phyloP scores from a whole-genome alignment of 2,113 vertebrate genomes.

The Trinectes maculatus region DNA sequence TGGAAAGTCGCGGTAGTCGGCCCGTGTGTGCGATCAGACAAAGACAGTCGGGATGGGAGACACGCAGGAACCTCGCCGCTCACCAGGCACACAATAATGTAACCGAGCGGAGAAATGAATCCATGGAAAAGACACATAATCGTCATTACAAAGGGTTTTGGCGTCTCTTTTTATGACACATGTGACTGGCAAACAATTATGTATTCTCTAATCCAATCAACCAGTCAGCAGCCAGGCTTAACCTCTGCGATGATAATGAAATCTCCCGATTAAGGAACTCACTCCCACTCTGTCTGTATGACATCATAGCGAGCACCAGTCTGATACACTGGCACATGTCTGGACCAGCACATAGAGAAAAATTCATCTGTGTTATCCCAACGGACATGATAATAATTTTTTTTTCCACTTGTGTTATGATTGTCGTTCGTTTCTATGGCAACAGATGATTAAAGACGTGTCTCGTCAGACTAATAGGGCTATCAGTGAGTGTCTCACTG shows the following conservation, averaged over 20 bases:
- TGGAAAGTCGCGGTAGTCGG: slow-evolving; percentile 77
- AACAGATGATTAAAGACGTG: slow-evolving; percentile 71
- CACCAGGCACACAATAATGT: slow-evolving; percentile 61
- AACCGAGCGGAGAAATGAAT: slow-evolving; percentile 74
- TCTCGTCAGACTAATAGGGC: slow-evolving; percentile 63
- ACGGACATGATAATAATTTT: slow-evolving; percentile 42
- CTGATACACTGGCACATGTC: slow-evolving; percentile 36
- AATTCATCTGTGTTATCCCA: slow-evolving; percentile 19
- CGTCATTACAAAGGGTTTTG: slow-evolving; percentile 79
- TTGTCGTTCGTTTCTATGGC: slow-evolving; percentile 68
- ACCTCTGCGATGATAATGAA: slow-evolving; percentile 67
- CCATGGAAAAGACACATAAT: slow-evolving; percentile 81
- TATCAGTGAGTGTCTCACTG: slow-evolving; percentile 3
- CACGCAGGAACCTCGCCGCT: slow-evolving; percentile 60
- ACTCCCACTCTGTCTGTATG: slow-evolving; percentile 17
- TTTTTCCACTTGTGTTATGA: slow-evolving; percentile 35
- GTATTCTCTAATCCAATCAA: slow-evolving; percentile 73
- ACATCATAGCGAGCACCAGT: slow-evolving; percentile 23
- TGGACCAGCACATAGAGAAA: slow-evolving; percentile 22
- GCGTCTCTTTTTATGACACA: slow-evolving; percentile 75
- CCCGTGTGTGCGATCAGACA: slow-evolving; percentile 63
- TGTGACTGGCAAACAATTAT: slow-evolving; percentile 77
- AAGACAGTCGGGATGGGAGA: slow-evolving; percentile 72
- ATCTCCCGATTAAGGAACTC: slow-evolving; percentile 58
- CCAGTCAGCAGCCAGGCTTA: slow-evolving; percentile 60